Evolutionary conservation across 2,888 invertebrate genomes (phyloP), one percentile per base, ranked within the genome.

Genomic region (Diaphora mendica): DNA sequence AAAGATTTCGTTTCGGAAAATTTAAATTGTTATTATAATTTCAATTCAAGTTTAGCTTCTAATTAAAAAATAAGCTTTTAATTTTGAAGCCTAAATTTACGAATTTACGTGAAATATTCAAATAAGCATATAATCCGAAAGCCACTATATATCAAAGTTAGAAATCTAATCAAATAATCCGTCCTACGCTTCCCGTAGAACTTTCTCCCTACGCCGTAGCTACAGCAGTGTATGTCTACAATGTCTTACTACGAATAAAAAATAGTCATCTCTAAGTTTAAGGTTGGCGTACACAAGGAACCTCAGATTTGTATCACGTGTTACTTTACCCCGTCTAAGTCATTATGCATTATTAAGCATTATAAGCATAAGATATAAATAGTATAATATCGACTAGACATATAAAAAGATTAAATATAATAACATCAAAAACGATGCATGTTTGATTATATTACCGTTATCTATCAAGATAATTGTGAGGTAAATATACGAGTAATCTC

Each of bases 141-240:
- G 3, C 17, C 20, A 44, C 66, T n/a, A 30, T 30, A 30, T 7
- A 17, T 48, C 3, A 48, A 33, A 33, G 23, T 67, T 30, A 23
- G 2, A 62, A 62, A 62, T 48, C 23, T 33, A 48, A 44, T 44
- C 26, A 44, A 67, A 48, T 48, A 67, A 33, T 20, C 44, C 30
- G 30, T 5, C 30, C 44, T 44, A 67, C 66, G 20, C 15, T 62
- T 30, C 15, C 17, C 30, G 67, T 67, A 48, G 44, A 67, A 30
- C 48, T 67, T 15, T 39, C 23, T 13, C n/a, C 30, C 42, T 67
- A 67, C 42, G 66, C 20, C 67, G 67, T 67, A 67, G 67, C 48
- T 7, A 30, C 5, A 48, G 30, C 5, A 33, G 33, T 48, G 33
- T 62, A 8, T 62, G 30, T 62, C 30, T 30, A 62, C 62, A 62